Evolutionary conservation across 1,140 invertebrate species (phyloP).

Genomic region (Lithobius niger): DNA sequence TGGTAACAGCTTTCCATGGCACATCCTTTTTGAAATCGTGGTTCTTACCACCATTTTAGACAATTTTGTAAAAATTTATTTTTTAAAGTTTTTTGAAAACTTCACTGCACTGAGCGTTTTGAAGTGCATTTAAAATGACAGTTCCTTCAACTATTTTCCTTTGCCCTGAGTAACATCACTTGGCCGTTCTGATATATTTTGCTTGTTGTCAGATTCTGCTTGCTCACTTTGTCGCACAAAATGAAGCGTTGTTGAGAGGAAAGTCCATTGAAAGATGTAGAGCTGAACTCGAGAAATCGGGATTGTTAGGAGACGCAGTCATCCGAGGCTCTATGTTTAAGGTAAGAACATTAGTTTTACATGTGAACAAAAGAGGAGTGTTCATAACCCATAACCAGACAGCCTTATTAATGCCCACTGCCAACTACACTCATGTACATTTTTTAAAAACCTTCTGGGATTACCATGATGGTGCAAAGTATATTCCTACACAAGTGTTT

Average conservation of each 20-base stretch:
- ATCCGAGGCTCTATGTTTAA: neutral
- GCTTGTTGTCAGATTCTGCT: constrained; percentile 61
- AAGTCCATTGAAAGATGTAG: constrained; percentile 61
- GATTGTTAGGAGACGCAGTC: constrained; percentile 27
- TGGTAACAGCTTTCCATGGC: too few species aligned
- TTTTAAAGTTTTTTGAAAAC: too few species aligned
- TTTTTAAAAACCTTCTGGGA: too few species aligned
- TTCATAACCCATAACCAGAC: constrained; percentile 47
- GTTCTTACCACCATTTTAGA: too few species aligned
- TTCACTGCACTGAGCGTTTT: too few species aligned
- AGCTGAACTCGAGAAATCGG: constrained; percentile 49
- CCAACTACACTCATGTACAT: neutral
- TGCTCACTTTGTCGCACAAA: constrained; percentile 97
- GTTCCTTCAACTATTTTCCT: too few species aligned
- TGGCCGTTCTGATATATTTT: neutral
- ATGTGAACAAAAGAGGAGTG: neutral
- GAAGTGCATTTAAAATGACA: too few species aligned
- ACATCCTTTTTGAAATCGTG: too few species aligned
- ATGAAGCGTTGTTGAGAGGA: constrained; percentile 90
- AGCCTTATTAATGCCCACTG: constrained; percentile 67
- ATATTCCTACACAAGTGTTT: neutral
- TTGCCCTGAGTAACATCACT: too few species aligned
- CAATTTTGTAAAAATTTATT: too few species aligned
- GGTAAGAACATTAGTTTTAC: neutral
- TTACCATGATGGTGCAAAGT: too few species aligned